Evolutionary conservation across 2,797 vertebrate genomes (phyloP).

Genomic region (Carapus acus): DNA sequence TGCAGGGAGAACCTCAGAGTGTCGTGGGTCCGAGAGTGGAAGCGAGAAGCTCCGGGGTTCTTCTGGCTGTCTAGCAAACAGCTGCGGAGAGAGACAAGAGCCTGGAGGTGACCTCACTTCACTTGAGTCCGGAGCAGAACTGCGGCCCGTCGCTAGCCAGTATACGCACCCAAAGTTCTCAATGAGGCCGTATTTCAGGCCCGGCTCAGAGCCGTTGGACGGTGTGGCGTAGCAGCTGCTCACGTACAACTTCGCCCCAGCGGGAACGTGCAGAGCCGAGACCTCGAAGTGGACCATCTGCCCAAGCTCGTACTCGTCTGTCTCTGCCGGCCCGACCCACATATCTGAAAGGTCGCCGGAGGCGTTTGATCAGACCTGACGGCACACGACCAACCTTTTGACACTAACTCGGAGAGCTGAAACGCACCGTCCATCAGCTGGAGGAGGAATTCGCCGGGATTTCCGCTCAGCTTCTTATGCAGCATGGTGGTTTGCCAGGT

Average conservation of each 20-base stretch:
- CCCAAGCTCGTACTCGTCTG: slow-evolving; percentile 58
- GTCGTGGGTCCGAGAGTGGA: slow-evolving; percentile 51
- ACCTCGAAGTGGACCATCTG: slow-evolving; percentile 63
- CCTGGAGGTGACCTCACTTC: too few relatives aligned
- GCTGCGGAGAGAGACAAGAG: slow-evolving; percentile 38
- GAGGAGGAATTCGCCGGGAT: slow-evolving; percentile 50
- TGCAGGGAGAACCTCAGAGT: slow-evolving; percentile 62
- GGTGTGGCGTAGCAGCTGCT: slow-evolving; percentile 60
- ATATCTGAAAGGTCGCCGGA: slow-evolving; percentile 42
- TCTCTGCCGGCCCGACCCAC: slow-evolving; percentile 47
- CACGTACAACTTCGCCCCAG: slow-evolving; percentile 62
- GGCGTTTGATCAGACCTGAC: neutral
- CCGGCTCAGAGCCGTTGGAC: slow-evolving; percentile 10
- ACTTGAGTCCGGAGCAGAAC: neutral
- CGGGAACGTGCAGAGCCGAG: slow-evolving; percentile 42
- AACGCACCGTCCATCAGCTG: slow-evolving; percentile 68
- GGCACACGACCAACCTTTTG: neutral
- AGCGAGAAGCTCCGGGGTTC: slow-evolving; percentile 50
- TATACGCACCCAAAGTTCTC: slow-evolving; percentile 67
- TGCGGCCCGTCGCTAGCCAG: rapidly evolving
- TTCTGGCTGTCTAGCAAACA: slow-evolving; percentile 67
- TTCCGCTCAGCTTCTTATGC: slow-evolving; percentile 54
- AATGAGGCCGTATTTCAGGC: slow-evolving; percentile 59
- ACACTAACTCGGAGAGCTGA: neutral
- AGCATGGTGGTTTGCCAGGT: slow-evolving; percentile 54